Evolutionary conservation across 2,888 invertebrate genomes (phyloP), one percentile per base, ranked within the genome.

Genomic region (Amphiduros pacificus): DNA sequence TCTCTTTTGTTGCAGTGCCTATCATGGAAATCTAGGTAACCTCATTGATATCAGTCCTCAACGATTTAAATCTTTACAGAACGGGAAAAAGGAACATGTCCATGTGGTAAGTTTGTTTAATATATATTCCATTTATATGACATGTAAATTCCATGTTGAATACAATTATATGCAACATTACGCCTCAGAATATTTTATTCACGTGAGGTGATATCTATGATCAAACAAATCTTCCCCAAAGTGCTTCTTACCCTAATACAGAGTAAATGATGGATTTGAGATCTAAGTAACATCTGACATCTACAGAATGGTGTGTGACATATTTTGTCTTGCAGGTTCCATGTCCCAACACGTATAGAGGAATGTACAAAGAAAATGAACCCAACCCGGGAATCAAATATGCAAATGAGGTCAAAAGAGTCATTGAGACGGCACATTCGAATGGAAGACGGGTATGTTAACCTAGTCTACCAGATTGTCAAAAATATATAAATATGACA

Each of bases 41-140:
- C 89, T 94, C 84, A 93, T 97, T 85, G 93, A 95, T 85, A 91
- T 99, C 80, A 97, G 97, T 70, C 97, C 97, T 60, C 95, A 95
- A 87, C 96, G 96, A 86, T 93, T 95, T 85, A 92, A 93, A 84
- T 89, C 91, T 77, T 90, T 91, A 60, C 92, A 92, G 74, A 90
- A 41, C 48, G 58, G 54, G 88, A 90, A 80, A 62, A 80, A 82
- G 41, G 82, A 83, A 14, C 82, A 82, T 79, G 83, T 84, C 2
- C 84, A 84, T 71, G 78, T 84, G 53, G 83, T 82, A 69, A 71
- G 80, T 62, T 48, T 20, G 40, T 61, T 3, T 60, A n/a, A n/a
- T n/a, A n/a, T n/a, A n/a, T n/a, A n/a, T n/a, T n/a, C n/a, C n/a
- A n/a, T n/a, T n/a, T n/a, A n/a, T n/a, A n/a, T n/a, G n/a, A n/a